Percentiles rank a stretch among this genome's conserved stretches.
Evolutionary conservation across 2,797 vertebrate genomes (phyloP).

Genomic region (Leptatherina wallacei): DNA sequence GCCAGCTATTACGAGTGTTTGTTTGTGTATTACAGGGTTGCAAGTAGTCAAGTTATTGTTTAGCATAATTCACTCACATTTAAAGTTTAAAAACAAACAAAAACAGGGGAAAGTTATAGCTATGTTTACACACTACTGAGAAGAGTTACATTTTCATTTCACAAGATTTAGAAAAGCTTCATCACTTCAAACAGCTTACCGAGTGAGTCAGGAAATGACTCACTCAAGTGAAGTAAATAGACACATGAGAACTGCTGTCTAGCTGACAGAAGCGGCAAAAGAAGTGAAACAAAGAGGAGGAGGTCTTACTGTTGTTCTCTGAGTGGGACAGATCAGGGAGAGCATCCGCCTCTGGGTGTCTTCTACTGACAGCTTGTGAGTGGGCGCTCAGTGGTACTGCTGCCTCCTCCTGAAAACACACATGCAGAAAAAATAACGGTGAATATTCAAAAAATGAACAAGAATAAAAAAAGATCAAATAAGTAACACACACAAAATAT

Average conservation of each 20-base stretch:
- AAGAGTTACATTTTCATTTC: constrained; percentile 20
- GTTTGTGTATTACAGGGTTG: neutral
- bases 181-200: constrained; percentile 18
- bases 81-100: neutral
- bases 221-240: constrained; percentile 38
- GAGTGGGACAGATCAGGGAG: constrained; percentile 66
- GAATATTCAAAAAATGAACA: constrained; percentile 33
- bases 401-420: constrained; percentile 69
- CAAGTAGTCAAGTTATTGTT: neutral
- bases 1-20: too few relatives aligned
- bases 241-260: constrained; percentile 10
- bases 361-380: constrained; percentile 55
- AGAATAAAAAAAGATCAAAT: constrained; percentile 48
- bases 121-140: constrained; percentile 1
- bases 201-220: constrained; percentile 58
- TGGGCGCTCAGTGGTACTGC: constrained; percentile 60
- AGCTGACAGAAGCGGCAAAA: constrained; percentile 27
- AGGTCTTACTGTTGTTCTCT: constrained; percentile 82
- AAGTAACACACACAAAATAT: constrained; percentile 28
- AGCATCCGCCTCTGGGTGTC: constrained; percentile 61
- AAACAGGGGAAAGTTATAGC: neutral
- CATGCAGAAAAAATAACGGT: constrained; percentile 28
- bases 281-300: constrained; percentile 30
- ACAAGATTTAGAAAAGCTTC: constrained; percentile 15
- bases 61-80: neutral